These are phyloP conservation scores for Melanostigma gelatinosum DNA, from an alignment of 2,113 vertebrate species.

Conservation along the genomic window DNA sequence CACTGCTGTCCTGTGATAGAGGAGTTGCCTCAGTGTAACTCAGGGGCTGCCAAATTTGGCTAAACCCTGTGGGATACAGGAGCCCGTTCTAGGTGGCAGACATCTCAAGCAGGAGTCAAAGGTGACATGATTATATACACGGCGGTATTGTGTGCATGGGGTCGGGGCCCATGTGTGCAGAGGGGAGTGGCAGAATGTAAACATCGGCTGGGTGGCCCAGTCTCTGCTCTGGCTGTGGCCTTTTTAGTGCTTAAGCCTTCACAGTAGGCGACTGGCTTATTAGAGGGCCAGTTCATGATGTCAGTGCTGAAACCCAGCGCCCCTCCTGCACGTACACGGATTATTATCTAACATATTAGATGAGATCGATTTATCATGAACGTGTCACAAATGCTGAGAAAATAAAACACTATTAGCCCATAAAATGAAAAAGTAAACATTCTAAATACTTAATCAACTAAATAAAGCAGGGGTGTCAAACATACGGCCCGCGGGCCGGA, in stretches of 20 bases:
- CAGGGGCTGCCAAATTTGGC: conserved; percentile 64
- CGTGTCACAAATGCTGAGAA: too few relatives aligned
- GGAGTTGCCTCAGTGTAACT: conserved; percentile 28
- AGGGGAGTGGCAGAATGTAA: conserved; percentile 67
- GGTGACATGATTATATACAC: conserved; percentile 75
- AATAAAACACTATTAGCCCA: too few relatives aligned
- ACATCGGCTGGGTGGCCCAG: conserved; percentile 72
- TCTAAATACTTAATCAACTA: background rate
- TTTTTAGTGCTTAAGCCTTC: conserved; percentile 53
- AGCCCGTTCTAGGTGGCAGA: conserved; percentile 51
- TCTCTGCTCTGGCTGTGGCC: conserved; percentile 47
- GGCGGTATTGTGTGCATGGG: conserved; percentile 56
- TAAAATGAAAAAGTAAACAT: background rate
- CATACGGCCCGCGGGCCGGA: too few relatives aligned
- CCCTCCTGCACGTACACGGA: too few relatives aligned
- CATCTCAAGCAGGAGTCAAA: conserved; percentile 50
- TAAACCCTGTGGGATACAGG: conserved; percentile 47
- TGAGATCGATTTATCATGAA: background rate
- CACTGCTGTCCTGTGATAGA: conserved; percentile 47
- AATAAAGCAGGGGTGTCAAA: too few relatives aligned
- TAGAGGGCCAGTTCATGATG: background rate
- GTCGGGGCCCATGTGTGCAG: conserved; percentile 25
- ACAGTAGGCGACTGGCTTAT: conserved; percentile 9
- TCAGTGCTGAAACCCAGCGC: background rate
- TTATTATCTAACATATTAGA: background rate